Percentiles rank a stretch among this genome's conserved stretches.
phyloP scores from a whole-genome alignment of 2,797 vertebrate genomes.

The Acanthiza pusilla region DNA sequence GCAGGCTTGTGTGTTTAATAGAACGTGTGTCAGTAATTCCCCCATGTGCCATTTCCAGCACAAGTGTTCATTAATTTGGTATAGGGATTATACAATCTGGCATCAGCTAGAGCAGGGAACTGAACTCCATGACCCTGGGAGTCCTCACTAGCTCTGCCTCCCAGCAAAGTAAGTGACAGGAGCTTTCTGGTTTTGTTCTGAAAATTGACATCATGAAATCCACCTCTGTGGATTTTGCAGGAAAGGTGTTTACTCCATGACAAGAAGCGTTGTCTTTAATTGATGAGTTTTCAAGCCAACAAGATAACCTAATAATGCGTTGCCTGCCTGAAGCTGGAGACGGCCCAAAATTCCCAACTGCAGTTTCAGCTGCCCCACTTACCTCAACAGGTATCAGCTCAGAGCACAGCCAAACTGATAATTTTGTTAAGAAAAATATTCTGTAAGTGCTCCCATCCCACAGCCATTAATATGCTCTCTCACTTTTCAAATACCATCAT shows the following conservation, averaged over 20 bases:
- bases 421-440: not conserved
- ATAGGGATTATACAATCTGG: not conserved
- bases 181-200: not conserved
- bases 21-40: slow-evolving; percentile 2
- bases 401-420: fast-evolving
- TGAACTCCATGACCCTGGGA: not conserved
- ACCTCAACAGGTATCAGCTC: not conserved
- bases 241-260: not conserved
- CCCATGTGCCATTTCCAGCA: not conserved
- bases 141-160: not conserved
- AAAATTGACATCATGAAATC: not conserved
- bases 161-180: not conserved
- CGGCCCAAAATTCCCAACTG: not conserved
- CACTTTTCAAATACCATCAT: not conserved
- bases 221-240: not conserved
- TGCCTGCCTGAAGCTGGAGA: not conserved
- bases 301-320: not conserved
- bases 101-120: not conserved
- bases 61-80: not conserved
- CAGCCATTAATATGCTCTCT: not conserved
- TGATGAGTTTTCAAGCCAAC: not conserved
- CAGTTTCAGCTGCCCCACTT: not conserved
- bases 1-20: slow-evolving; percentile 8
- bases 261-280: not conserved
- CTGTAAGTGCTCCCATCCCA: not conserved